phyloP scores from a whole-genome alignment of 2,113 vertebrate species.

The Pachycephala philippinensis region DNA sequence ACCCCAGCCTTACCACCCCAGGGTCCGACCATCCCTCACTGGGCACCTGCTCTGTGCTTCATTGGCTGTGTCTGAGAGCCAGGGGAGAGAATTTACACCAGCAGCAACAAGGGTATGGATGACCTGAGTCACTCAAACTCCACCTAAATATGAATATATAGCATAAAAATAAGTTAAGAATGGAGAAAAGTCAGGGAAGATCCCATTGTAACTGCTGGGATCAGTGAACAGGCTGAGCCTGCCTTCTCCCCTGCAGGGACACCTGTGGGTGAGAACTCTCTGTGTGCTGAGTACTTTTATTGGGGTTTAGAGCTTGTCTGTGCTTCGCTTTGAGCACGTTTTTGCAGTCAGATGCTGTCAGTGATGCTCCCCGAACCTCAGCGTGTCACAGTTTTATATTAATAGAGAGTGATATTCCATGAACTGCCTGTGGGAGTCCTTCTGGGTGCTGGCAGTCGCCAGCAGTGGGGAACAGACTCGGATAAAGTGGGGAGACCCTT shows the following conservation, averaged over 20 bases:
- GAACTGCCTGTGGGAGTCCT: not conserved
- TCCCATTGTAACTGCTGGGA: not conserved
- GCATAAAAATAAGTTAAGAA: not conserved
- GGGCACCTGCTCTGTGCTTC: not conserved
- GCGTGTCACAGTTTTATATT: not conserved
- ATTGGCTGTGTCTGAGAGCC: not conserved
- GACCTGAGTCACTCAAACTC: not conserved
- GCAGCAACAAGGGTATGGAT: not conserved
- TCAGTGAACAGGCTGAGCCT: not conserved
- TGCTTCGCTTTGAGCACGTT: not conserved
- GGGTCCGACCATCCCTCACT: not conserved
- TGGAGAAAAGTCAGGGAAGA: not conserved
- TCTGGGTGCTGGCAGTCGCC: accelerated
- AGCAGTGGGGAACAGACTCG: accelerated
- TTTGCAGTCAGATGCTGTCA: not conserved
- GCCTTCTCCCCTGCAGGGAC: not conserved
- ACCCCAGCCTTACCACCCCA: not conserved
- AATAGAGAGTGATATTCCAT: too few relatives aligned
- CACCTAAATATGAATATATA: too few relatives aligned
- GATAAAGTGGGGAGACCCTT: not conserved
- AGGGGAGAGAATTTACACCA: not conserved
- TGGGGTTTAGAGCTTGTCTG: not conserved
- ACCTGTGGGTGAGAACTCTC: not conserved
- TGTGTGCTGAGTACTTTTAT: too few relatives aligned
- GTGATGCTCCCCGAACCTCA: not conserved